phyloP scores from a whole-genome alignment of 2,888 invertebrate genomes.

The Meghimatium bilineatum region DNA sequence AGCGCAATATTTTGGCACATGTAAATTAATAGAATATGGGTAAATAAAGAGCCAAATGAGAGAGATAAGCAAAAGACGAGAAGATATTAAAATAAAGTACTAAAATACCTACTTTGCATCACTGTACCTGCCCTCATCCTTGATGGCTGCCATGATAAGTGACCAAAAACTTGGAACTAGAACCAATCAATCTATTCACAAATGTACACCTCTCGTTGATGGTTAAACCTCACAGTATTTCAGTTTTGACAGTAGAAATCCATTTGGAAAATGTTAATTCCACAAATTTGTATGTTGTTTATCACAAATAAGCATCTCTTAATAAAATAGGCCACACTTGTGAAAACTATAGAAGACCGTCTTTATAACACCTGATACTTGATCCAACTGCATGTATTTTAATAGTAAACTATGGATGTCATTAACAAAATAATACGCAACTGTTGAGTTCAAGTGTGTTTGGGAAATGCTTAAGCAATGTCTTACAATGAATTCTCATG shows the following conservation, averaged over 20 bases:
- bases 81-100: neutral
- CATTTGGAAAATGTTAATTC: neutral
- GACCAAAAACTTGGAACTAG: no score
- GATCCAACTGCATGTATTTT: no score
- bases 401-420: neutral
- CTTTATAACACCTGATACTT: no score
- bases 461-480: no score
- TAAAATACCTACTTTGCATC: constrained; percentile 8
- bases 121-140: constrained; percentile 22
- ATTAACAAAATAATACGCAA: neutral
- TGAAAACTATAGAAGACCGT: no score
- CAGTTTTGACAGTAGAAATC: neutral
- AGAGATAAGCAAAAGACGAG: neutral
- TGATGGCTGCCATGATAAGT: constrained; percentile 22
- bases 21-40: no score
- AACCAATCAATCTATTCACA: neutral
- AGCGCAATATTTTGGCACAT: no score
- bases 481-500: no score
- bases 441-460: no score
- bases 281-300: no score
- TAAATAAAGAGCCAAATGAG: neutral
- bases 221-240: neutral
- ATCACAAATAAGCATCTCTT: no score
- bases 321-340: no score
- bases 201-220: neutral